Evolutionary conservation across 2,113 vertebrate species (phyloP), one percentile per base, ranked within the genome.

Genomic region (Urocolius indicus): DNA sequence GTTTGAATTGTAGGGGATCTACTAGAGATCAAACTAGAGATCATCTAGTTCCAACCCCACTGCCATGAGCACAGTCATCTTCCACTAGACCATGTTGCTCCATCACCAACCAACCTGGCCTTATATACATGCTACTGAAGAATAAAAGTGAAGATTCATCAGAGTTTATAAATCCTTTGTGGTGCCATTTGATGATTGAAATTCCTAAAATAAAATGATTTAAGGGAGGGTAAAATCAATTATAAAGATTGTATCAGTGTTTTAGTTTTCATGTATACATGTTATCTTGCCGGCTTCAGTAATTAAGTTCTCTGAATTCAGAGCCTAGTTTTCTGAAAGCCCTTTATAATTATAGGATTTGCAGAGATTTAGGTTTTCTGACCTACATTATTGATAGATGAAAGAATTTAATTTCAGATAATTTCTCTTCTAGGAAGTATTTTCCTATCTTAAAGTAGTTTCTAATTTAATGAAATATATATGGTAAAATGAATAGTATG

Each of bases 321-420:
- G 81, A 90, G 79, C 94, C 97, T 97, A 95, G 36, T 73, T 98
- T 96, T 98, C 98, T 98, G 98, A 97, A 98, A 97, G 97, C 87
- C 94, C 95, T 98, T 74, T 45, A 78, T 98, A 98, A 98, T 98
- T 77, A 94, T 95, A 94, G 61, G 34, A 75, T 96, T 97, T 93
- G 58, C 90, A 94, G 71, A 67, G 90, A 87, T 96, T 94, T 93
- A 96, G 71, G 80, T 52, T 92, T 89, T 95, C 57, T 88, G 20
- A 57, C n/a, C 55, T 71, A 57, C 11, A 4, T 87, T 81, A 84
- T 46, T 87, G 20, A 74, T 45, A 81, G 49, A 84, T 92, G n/a
- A 57, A 46, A 81, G 38, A 41, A 41, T 41, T 41, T 41, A 84
- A 4, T 66, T 89, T 38, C 16, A 9, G 11, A 13, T 59, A 54